phyloP scores from a whole-genome alignment of 2,113 vertebrate species.

The Ardeotis arabs region DNA sequence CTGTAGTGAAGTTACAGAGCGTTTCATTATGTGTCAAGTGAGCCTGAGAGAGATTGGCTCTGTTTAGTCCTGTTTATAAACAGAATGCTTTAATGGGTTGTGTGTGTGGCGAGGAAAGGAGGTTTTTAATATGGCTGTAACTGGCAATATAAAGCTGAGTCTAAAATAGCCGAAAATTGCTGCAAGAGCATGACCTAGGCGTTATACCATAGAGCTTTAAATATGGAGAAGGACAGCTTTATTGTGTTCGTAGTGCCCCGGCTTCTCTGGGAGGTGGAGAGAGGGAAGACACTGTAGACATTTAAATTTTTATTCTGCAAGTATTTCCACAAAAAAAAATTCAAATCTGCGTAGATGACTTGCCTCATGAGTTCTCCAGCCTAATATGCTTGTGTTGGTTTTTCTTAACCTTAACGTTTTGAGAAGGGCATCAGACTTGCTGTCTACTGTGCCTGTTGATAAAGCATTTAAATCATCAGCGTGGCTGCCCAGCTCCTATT shows the following conservation, averaged over 20 bases:
- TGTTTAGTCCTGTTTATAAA: conserved; percentile 1
- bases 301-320: neutral
- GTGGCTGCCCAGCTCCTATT: conserved; percentile 35
- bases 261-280: neutral
- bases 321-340: neutral
- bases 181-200: neutral
- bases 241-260: fast-evolving
- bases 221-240: neutral
- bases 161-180: neutral
- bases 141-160: neutral
- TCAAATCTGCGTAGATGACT: neutral
- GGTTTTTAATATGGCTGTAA: neutral
- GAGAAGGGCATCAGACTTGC: conserved; percentile 5
- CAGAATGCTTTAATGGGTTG: neutral
- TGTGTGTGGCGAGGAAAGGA: neutral
- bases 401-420: neutral
- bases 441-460: neutral
- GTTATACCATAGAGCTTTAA: neutral
- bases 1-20: neutral
- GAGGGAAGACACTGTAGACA: neutral
- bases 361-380: neutral
- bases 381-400: neutral
- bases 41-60: neutral
- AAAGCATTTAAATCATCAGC: neutral
- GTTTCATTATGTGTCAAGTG: neutral